These are phyloP conservation scores for Notolepis coatsorum DNA, from an alignment of 2,797 vertebrate species.

Conservation along the genomic window DNA sequence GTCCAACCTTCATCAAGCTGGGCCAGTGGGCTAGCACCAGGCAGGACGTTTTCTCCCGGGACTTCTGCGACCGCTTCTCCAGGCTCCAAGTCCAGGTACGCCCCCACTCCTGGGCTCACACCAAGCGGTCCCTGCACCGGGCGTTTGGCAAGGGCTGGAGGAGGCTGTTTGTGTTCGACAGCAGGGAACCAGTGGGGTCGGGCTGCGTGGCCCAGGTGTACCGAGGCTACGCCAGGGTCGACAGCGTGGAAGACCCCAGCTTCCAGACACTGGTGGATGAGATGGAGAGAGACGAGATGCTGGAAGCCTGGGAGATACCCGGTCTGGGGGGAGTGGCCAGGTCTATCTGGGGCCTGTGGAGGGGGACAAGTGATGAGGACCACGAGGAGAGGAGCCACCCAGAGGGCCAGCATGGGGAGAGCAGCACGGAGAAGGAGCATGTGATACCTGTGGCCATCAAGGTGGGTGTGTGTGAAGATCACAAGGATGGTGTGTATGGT, in stretches of 20 bases:
- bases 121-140: constrained; percentile 81
- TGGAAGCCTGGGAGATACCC: constrained; percentile 84
- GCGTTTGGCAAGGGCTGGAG: constrained; percentile 90
- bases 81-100: constrained; percentile 87
- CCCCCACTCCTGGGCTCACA: constrained; percentile 91
- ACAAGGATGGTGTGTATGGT: not conserved
- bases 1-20: constrained; percentile 92
- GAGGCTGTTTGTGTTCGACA: constrained; percentile 81
- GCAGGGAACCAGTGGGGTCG: constrained; percentile 89
- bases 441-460: constrained; percentile 92
- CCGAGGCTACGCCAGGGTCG: constrained; percentile 83
- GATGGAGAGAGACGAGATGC: constrained; percentile 69
- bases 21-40: constrained; percentile 97
- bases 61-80: constrained; percentile 90
- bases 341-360: constrained; percentile 61
- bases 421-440: constrained; percentile 48
- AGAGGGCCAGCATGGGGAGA: not conserved
- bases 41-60: constrained; percentile 89
- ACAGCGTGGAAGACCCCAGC: constrained; percentile 70
- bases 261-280: constrained; percentile 66
- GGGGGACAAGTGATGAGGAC: constrained; percentile 42
- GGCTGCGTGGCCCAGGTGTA: constrained; percentile 97
- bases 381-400: constrained; percentile 13
- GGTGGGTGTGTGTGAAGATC: constrained; percentile 68
- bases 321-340: constrained; percentile 73